Percentiles rank a stretch among this genome's conserved stretches.
phyloP scores from a whole-genome alignment of 2,888 invertebrate genomes.

The Melangyna quadrimaculata region DNA sequence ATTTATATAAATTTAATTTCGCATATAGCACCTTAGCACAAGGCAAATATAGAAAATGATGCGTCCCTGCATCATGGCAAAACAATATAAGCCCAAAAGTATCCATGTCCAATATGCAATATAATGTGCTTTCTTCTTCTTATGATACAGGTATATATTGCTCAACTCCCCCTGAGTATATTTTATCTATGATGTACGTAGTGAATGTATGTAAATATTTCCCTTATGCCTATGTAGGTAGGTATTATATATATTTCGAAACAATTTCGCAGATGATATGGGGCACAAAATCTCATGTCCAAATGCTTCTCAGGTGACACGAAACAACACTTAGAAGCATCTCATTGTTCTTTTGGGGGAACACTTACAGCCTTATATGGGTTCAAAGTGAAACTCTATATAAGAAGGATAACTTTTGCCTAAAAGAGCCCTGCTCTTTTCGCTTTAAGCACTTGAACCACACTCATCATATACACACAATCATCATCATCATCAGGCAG shows the following conservation, averaged over 20 bases:
- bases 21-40: too few species aligned
- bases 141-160: too few species aligned
- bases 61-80: not conserved
- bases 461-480: constrained; percentile 57
- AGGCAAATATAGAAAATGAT: too few species aligned
- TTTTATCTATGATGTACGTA: not conserved
- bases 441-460: constrained; percentile 51
- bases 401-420: constrained; percentile 53
- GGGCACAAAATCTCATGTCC: constrained; percentile 78
- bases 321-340: constrained; percentile 81
- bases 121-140: too few species aligned
- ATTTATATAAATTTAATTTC: not conserved
- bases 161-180: not conserved
- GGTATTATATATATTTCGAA: constrained; percentile 4
- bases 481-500: not conserved
- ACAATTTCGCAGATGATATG: constrained; percentile 29
- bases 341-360: constrained; percentile 73
- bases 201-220: constrained; percentile 19
- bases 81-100: not conserved
- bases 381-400: constrained; percentile 26
- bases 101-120: not conserved
- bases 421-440: constrained; percentile 51
- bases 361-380: not conserved
- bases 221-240: not conserved
- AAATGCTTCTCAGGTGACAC: constrained; percentile 82